phyloP scores from a whole-genome alignment of 1,140 invertebrate genomes.

The Vanessa atalanta region DNA sequence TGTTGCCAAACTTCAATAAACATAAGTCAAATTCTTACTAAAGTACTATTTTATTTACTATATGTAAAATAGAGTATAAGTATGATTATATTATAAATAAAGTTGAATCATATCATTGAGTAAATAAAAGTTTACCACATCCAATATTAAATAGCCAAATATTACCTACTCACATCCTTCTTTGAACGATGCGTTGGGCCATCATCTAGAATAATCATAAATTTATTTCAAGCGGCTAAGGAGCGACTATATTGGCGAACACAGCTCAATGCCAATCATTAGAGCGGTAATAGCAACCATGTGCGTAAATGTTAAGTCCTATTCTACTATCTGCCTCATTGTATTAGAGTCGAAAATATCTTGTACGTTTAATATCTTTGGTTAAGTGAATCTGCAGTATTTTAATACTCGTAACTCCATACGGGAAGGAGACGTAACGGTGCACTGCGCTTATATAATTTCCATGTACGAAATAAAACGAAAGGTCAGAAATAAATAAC shows the following conservation, averaged over 20 bases:
- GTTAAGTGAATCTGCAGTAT: constrained; percentile 25
- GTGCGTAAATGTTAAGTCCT: constrained; percentile 11
- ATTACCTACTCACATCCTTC: constrained; percentile 40
- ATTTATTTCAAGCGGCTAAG: constrained; percentile 55
- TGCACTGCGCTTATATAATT: constrained; percentile 28
- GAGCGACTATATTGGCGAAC: constrained; percentile 43
- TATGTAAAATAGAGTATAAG: neutral
- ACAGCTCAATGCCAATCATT: constrained; percentile 51
- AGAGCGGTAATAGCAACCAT: constrained; percentile 31
- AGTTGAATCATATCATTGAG: neutral
- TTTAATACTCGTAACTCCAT: constrained; percentile 25
- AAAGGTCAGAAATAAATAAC: constrained; percentile 15
- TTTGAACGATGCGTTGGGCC: constrained; percentile 54
- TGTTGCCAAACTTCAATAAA: no score
- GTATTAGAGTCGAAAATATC: constrained; percentile 18
- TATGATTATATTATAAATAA: no score
- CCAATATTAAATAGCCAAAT: constrained; percentile 18
- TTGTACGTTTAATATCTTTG: constrained; percentile 6
- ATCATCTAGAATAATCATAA: constrained; percentile 66
- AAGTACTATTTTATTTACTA: neutral
- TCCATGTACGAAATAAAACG: constrained; percentile 15
- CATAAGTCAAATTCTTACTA: no score
- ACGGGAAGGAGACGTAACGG: constrained; percentile 28
- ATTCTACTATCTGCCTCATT: neutral
- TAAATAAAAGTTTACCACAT: constrained; percentile 15